phyloP scores from a whole-genome alignment of 1,140 invertebrate species.

The Heliconius congener region DNA sequence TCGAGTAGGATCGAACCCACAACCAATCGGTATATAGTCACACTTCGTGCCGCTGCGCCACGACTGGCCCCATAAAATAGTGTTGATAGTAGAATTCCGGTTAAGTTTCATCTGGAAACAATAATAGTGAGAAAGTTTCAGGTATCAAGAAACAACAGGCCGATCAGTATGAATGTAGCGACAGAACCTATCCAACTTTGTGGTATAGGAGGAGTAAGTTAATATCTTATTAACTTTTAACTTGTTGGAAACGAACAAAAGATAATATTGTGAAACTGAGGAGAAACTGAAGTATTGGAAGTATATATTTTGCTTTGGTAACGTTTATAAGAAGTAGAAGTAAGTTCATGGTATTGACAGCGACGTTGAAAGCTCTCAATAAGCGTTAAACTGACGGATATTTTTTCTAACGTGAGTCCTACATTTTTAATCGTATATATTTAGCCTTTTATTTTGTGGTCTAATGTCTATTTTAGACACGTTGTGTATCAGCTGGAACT shows the following conservation, averaged over 20 bases:
- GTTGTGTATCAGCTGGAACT: too few relatives aligned
- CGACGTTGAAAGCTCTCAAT: not conserved
- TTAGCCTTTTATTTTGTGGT: not conserved
- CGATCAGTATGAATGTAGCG: not conserved
- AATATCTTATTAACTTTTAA: not conserved
- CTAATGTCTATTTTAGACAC: too few relatives aligned
- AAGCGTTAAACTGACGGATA: not conserved
- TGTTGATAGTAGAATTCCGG: not conserved
- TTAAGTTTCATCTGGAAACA: not conserved
- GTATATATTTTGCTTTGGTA: not conserved
- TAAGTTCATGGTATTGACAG: not conserved
- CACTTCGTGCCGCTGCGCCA: too few relatives aligned
- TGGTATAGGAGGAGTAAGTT: not conserved
- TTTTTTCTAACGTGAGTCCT: too few relatives aligned
- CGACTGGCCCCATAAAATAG: not conserved
- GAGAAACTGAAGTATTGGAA: not conserved
- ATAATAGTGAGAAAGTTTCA: conserved; percentile 34
- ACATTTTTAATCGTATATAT: not conserved
- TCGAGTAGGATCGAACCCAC: too few relatives aligned
- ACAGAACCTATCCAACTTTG: conserved; percentile 1
- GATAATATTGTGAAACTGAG: not conserved
- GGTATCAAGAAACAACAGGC: conserved; percentile 47
- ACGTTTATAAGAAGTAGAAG: not conserved
- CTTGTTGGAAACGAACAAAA: conserved; percentile 4
- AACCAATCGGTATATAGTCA: too few relatives aligned